These are phyloP conservation scores for Upupa epops DNA, from an alignment of 2,113 vertebrate genomes.

Conservation along the genomic window DNA sequence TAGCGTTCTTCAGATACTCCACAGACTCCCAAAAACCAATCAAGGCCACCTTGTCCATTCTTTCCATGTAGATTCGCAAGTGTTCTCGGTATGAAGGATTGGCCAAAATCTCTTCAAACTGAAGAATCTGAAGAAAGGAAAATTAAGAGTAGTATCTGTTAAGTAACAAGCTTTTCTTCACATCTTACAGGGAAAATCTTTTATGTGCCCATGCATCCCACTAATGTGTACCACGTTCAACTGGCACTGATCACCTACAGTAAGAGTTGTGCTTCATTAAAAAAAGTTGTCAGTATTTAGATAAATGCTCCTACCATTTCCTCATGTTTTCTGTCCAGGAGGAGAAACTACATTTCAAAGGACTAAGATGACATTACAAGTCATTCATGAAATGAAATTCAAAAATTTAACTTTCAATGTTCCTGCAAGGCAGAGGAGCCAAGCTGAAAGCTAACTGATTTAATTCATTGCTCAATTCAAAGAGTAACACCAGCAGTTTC, in stretches of 20 bases:
- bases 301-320: background rate
- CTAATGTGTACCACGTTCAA: background rate
- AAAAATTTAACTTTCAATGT: background rate
- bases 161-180: background rate
- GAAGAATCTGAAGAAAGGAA: constrained; percentile 84
- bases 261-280: background rate
- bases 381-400: background rate
- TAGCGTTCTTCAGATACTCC: constrained; percentile 91
- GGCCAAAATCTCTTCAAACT: constrained; percentile 94
- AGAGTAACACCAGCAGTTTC: background rate
- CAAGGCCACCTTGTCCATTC: constrained; percentile 88
- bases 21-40: constrained; percentile 94
- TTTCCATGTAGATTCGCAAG: constrained; percentile 92
- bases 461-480: background rate
- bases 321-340: background rate
- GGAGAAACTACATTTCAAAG: background rate
- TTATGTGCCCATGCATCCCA: background rate
- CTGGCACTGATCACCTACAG: background rate
- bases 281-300: background rate
- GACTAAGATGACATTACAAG: background rate
- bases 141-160: background rate
- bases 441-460: background rate
- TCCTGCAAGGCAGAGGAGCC: background rate
- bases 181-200: background rate
- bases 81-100: constrained; percentile 86